Evolutionary conservation across 2,113 vertebrate species (phyloP), one percentile per base, ranked within the genome.

Genomic region (Gallinago paraguaiae): DNA sequence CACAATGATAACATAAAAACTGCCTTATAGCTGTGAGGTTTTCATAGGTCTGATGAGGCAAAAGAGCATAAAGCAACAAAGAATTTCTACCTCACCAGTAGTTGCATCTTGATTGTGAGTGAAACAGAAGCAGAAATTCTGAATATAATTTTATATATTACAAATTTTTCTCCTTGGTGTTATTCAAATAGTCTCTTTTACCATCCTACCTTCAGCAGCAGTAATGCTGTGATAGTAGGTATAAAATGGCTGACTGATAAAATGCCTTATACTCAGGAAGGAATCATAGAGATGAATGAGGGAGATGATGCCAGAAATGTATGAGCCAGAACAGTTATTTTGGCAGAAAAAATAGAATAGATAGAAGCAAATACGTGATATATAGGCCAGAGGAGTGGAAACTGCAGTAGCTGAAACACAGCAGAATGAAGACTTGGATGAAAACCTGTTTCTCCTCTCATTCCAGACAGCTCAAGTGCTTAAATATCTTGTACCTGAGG

Each of bases 311-410:
- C 77, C 86, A 89, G 85, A 50, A 90, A 77, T 18, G 15, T 33
- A 48, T 31, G 56, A 93, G 70, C 59, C 92, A 81, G 75, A 95
- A 54, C 41, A 77, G 61, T 45, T 83, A 60, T 67, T 94, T 81
- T 90, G 85, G 79, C 79, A 95, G 87, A 82, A 93, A 82, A 87
- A 67, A 19, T 45, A 78, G 64, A 88, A n/a, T 9, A 63, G 64
- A 33, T 27, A 90, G 46, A 92, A 83, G 27, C 64, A 79, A 86
- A 92, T 72, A 68, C 56, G 81, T 8, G 56, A 72, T 82, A 75
- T 68, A 92, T 86, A 93, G 72, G 68, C 68, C 88, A 78, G 68
- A 95, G 51, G 35, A 57, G 20, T 83, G 64, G 71, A 86, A 93
- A 83, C 56, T 86, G 56, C 75, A 71, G 43, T 71, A 94, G 46